These are phyloP conservation scores for Microctonus hyperodae DNA, from an alignment of 2,888 invertebrate species.

Conservation along the genomic window DNA sequence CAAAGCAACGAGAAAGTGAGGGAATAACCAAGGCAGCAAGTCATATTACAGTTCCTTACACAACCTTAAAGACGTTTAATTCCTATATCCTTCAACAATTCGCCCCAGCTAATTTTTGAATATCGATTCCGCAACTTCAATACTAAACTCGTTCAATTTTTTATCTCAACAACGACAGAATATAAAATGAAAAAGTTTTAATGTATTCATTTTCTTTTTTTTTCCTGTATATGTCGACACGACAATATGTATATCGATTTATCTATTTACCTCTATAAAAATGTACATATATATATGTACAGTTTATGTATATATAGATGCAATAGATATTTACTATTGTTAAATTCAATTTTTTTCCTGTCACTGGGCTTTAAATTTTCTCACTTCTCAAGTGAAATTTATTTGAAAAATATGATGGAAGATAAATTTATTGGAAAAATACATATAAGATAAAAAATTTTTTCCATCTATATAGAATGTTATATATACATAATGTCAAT, in stretches of 20 bases:
- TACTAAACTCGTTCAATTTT: constrained; percentile 11
- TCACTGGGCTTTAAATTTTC: not conserved
- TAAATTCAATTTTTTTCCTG: not conserved
- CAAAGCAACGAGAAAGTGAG: constrained; percentile 1
- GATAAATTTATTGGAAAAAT: not conserved
- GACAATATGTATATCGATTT: not conserved
- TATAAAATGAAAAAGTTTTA: constrained; percentile 8
- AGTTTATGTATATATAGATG: not conserved
- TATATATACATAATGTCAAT: no score
- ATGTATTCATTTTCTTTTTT: not conserved
- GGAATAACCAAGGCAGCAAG: not conserved
- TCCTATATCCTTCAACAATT: not conserved
- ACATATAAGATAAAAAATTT: not conserved
- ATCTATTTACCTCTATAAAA: no score
- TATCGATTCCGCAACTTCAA: constrained; percentile 6
- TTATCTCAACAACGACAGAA: constrained; percentile 24
- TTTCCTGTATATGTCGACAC: not conserved
- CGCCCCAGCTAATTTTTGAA: constrained; percentile 2
- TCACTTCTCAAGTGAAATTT: not conserved
- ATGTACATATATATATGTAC: no score
- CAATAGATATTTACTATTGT: no score
- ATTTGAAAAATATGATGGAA: not conserved
- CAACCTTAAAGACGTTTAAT: not conserved
- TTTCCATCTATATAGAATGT: no score
- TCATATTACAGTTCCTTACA: not conserved